phyloP scores from a whole-genome alignment of 2,113 vertebrate species.

The Cettia cetti region DNA sequence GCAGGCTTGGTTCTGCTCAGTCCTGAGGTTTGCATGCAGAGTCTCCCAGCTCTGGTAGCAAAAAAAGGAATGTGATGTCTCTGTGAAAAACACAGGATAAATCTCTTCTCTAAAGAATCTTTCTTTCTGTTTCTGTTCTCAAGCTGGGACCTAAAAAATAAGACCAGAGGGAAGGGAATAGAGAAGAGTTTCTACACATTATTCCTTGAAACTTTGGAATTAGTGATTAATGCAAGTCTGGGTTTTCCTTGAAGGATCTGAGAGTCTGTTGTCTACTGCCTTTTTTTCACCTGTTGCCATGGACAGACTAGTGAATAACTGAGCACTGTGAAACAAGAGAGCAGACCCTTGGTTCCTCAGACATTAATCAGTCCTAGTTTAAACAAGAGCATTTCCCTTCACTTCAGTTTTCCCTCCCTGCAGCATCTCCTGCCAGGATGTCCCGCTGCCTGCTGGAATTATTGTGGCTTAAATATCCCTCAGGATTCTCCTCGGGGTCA shows the following conservation, averaged over 20 bases:
- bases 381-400: conserved; percentile 30
- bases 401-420: neutral
- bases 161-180: neutral
- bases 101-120: neutral
- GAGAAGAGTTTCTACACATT: neutral
- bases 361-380: conserved; percentile 18
- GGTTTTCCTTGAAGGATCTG: neutral
- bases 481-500: conserved; percentile 48
- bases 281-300: conserved; percentile 42
- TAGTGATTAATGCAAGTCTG: neutral
- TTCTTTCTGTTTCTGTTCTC: neutral
- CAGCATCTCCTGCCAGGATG: conserved; percentile 47
- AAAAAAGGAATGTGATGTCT: neutral
- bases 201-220: neutral
- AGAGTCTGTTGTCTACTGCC: neutral
- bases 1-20: neutral
- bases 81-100: neutral
- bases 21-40: neutral
- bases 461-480: conserved; percentile 43
- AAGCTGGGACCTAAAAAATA: neutral
- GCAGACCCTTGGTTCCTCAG: neutral
- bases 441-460: conserved; percentile 36
- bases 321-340: neutral
- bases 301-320: neutral
- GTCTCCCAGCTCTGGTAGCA: neutral